Evolutionary conservation across 2,113 vertebrate genomes (phyloP), one percentile per base, ranked within the genome.

Genomic region (Urocitellus parryii): DNA sequence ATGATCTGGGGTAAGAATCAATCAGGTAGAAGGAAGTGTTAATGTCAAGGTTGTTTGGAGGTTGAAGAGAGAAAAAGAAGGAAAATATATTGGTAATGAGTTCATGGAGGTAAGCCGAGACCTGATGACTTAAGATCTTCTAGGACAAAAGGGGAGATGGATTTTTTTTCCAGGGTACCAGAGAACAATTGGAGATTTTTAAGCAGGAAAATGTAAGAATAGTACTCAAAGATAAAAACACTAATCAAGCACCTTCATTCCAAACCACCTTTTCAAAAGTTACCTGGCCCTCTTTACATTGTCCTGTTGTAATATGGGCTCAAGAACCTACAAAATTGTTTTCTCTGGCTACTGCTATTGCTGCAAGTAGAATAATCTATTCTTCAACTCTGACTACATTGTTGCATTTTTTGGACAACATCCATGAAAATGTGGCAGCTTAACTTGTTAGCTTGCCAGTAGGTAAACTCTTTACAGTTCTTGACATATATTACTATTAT

Each of bases 391-490:
- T 76, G 53, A 74, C 7, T 5, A 27, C 25, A 83, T 27, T 74
- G 14, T 87, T 78, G 16, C 67, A 24, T 74, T 25, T 90, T 45
- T 94, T 29, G 83, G 51, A 48, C 56, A 86, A 81, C 17, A 93
- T 65, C 10, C 39, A 77, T 18, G 25, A 83, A 76, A 88, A 1
- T 18, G 18, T n/a, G 32, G 34, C 45, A 68, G 12, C 58, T 45
- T 53, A 83, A 93, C 24, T 32, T 61, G 58, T 34, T 51, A 77
- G 32, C 61, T 16, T 92, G 11, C 4, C 24, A 7, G 18, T 20
- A 93, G 65, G 20, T 45, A 93, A 83, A 89, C 17, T 74, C 53
- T 81, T 93, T 51, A 76, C 5, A 76, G 78, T 53, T 85, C 78
- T 53, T 53, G 42, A 91, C 14, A 14, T 67, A 67, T 17, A 78